Evolutionary conservation across 2,888 invertebrate genomes (phyloP).

Genomic region (Drosophila hawaiiensis): DNA sequence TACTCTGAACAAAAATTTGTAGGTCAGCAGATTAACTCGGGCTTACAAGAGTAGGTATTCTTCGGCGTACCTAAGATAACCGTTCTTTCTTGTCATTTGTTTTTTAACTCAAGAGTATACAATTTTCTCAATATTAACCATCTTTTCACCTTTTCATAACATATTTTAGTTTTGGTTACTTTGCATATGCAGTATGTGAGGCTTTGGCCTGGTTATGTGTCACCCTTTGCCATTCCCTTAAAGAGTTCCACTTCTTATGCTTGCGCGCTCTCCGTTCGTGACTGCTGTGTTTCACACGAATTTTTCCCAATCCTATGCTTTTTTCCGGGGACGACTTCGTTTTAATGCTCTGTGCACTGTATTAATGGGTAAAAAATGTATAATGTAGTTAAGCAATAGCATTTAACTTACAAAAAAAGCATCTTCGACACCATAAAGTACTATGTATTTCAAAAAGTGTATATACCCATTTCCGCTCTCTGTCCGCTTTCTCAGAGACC

Average conservation of each 20-base stretch:
- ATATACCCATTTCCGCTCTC: no score
- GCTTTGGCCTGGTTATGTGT: neutral
- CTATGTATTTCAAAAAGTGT: no score
- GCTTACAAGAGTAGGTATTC: neutral
- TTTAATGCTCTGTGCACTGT: neutral
- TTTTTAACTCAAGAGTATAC: no score
- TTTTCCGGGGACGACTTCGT: neutral
- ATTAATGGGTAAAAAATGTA: no score
- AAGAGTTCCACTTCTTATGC: neutral
- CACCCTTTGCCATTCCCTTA: neutral
- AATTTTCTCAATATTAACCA: neutral
- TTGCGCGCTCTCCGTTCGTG: neutral
- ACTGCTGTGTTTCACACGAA: neutral
- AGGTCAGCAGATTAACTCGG: neutral
- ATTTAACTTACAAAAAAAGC: no score
- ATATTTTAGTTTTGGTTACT: neutral
- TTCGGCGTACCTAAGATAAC: neutral
- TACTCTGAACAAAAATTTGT: no score
- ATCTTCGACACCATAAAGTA: no score
- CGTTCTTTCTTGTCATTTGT: neutral
- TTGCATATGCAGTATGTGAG: no score
- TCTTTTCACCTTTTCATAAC: neutral
- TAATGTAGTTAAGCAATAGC: no score
- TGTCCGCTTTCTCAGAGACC: no score
- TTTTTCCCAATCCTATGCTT: neutral